phyloP scores from a whole-genome alignment of 2,113 vertebrate species.

The Suricata suricatta region DNA sequence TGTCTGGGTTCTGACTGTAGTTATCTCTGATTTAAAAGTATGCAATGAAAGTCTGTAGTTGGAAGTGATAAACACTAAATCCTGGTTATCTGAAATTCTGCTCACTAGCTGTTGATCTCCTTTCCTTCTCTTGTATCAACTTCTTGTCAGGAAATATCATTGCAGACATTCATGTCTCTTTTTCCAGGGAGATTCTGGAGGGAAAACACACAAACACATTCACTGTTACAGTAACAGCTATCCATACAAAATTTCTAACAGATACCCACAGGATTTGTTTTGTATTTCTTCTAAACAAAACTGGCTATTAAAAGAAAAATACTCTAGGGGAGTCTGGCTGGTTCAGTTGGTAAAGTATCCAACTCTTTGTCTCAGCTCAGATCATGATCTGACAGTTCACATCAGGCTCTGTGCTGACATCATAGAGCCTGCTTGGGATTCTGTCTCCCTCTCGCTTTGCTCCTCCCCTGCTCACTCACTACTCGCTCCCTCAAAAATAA shows the following conservation, averaged over 20 bases:
- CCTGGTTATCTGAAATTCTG: slow-evolving; percentile 54
- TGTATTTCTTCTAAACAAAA: slow-evolving; percentile 28
- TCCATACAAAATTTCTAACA: neutral
- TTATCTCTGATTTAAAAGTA: slow-evolving; percentile 8
- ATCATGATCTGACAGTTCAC: no score
- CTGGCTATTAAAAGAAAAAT: neutral
- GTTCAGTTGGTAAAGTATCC: no score
- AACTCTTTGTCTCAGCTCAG: no score
- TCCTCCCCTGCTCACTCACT: no score
- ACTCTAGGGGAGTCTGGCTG: neutral
- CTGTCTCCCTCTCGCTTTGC: no score
- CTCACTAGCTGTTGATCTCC: slow-evolving; percentile 53
- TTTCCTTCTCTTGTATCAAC: slow-evolving; percentile 51
- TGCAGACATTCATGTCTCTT: slow-evolving; percentile 54
- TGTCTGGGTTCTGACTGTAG: slow-evolving; percentile 13
- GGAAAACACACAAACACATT: slow-evolving; percentile 17
- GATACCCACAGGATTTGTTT: neutral
- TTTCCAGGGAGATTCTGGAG: slow-evolving; percentile 70
- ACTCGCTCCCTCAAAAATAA: no score
- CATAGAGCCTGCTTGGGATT: no score
- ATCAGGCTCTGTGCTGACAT: no score
- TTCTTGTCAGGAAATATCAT: slow-evolving; percentile 69
- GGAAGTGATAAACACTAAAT: slow-evolving; percentile 60
- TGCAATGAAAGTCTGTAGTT: slow-evolving; percentile 9
- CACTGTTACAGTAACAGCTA: neutral